A percentile compares a stretch with the other conserved stretches of the same genome.
phyloP scores from a whole-genome alignment of 2,113 vertebrate species.

The Lepidothrix coronata region DNA sequence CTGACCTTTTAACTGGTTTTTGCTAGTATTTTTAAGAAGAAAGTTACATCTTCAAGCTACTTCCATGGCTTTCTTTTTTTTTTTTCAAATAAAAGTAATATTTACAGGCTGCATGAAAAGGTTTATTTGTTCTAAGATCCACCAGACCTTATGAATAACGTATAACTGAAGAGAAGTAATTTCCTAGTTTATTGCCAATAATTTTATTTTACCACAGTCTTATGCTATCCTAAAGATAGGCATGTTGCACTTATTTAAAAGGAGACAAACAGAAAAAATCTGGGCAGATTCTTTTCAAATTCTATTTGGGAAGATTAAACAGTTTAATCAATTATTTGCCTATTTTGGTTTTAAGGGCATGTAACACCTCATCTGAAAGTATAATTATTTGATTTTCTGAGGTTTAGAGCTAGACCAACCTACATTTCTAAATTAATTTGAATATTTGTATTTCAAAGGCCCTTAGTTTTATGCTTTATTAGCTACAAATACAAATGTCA shows the following conservation, averaged over 20 bases:
- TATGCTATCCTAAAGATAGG: neutral
- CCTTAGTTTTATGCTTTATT: neutral
- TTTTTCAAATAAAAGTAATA: neutral
- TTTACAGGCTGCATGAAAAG: neutral
- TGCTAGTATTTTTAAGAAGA: neutral
- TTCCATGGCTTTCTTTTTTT: neutral
- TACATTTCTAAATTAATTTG: neutral
- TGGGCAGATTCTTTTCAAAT: neutral
- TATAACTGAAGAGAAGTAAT: neutral
- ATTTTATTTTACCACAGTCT: conserved; percentile 27
- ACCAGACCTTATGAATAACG: neutral
- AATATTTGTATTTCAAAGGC: conserved; percentile 18
- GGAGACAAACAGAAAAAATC: neutral
- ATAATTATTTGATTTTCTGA: conserved; percentile 9
- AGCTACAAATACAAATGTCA: neutral
- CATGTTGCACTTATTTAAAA: neutral
- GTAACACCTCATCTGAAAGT: neutral
- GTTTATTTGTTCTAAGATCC: neutral
- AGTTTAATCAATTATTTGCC: conserved; percentile 3
- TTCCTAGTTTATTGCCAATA: conserved; percentile 32
- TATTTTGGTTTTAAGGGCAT: conserved; percentile 6
- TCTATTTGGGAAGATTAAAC: conserved; percentile 12
- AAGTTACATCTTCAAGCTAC: neutral
- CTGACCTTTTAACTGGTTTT: neutral
- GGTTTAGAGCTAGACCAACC: neutral